These are phyloP conservation scores for Cartodere bifasciata DNA, from an alignment of 2,888 invertebrate species.

Conservation along the genomic window DNA sequence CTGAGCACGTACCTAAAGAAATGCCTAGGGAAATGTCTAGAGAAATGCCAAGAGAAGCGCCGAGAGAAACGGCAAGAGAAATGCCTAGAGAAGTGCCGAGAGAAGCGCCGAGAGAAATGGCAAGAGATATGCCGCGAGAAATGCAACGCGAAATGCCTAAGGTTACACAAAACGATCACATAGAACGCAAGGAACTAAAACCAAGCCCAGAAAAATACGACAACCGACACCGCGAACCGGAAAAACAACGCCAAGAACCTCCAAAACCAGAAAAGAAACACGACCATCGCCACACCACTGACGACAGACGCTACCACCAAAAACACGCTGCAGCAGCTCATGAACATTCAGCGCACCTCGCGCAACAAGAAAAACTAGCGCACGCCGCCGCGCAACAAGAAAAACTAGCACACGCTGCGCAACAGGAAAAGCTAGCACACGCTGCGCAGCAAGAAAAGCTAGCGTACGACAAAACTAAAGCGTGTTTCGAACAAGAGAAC, in stretches of 20 bases:
- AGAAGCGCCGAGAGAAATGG: constrained; percentile 32
- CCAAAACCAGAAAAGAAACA: too few relatives aligned
- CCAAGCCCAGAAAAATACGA: constrained; percentile 37
- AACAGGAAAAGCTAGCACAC: constrained; percentile 3
- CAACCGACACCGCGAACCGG: constrained; percentile 32
- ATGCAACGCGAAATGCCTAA: too few relatives aligned
- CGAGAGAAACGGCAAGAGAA: constrained; percentile 27
- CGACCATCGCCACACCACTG: too few relatives aligned
- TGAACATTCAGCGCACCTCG: constrained; percentile 9
- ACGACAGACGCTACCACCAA: constrained; percentile 33
- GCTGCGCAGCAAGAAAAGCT: constrained; percentile 22
- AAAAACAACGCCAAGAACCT: constrained; percentile 29
- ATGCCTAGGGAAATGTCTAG: too few relatives aligned
- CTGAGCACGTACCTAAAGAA: constrained; percentile 30
- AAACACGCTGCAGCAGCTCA: too few relatives aligned
- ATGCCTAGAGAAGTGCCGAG: constrained; percentile 36
- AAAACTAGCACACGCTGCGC: neutral
- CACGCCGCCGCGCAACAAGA: neutral
- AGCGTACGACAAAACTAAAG: constrained; percentile 25
- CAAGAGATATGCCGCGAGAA: too few relatives aligned
- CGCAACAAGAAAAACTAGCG: constrained; percentile 37
- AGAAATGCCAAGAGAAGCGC: constrained; percentile 42
- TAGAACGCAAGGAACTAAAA: constrained; percentile 24
- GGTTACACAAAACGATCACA: too few relatives aligned
- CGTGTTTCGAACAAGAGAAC: constrained; percentile 34